Conservation (phyloP, 2,797 vertebrate genomes). For the Oryzias sinensis region DNA sequence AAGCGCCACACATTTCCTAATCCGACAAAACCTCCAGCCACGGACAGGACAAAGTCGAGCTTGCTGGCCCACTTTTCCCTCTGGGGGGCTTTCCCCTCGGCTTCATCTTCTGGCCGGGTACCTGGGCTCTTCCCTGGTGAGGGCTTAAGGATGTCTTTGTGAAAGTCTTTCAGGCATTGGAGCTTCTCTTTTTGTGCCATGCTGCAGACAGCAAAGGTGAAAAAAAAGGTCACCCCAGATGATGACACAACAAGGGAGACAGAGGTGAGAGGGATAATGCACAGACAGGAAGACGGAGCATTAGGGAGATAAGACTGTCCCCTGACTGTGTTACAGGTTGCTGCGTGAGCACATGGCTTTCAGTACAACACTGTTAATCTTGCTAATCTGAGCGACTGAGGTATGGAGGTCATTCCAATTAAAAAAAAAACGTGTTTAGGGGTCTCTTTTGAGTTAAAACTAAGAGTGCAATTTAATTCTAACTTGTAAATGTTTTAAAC, state of each 20-base stretch:
- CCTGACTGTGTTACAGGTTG: conserved; percentile 46
- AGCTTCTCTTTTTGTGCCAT: conserved; percentile 98
- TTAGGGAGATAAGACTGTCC: conserved; percentile 60
- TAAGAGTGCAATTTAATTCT: neutral
- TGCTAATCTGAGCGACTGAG: conserved; percentile 55
- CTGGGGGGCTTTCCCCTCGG: conserved; percentile 92
- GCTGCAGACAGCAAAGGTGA: conserved; percentile 44
- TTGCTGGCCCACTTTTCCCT: conserved; percentile 99
- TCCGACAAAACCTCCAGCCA: conserved; percentile 96
- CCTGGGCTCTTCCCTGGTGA: conserved; percentile 97
- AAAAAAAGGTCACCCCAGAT: neutral
- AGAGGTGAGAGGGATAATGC: conserved; percentile 45
- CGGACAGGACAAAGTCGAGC: conserved; percentile 97
- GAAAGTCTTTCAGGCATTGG: conserved; percentile 97
- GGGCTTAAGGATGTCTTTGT: conserved; percentile 98
- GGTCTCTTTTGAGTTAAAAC: conserved; percentile 8
- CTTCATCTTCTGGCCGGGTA: conserved; percentile 93
- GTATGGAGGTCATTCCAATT: conserved; percentile 53
- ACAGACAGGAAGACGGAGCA: conserved; percentile 31
- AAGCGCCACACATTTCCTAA: conserved; percentile 98
- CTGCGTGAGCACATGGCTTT: conserved; percentile 41
- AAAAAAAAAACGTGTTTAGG: conserved; percentile 10
- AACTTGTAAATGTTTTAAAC: too few relatives aligned
- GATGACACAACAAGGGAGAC: conserved; percentile 16
- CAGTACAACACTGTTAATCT: conserved; percentile 56